Evolutionary conservation across 2,113 vertebrate genomes (phyloP).

Genomic region (Paradoxurus hermaphroditus): DNA sequence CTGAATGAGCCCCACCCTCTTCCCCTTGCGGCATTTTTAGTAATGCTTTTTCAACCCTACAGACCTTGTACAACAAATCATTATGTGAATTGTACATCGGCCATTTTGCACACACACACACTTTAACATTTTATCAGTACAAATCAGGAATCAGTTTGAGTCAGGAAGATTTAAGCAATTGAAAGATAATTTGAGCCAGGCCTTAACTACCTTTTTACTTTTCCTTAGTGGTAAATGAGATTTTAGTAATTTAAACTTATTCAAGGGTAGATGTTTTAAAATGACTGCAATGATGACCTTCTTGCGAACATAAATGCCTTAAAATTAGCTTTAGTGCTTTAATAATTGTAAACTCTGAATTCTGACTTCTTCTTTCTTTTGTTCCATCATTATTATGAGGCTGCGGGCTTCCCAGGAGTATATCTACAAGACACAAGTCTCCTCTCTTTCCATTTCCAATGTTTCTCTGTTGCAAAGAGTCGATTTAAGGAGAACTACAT

Average conservation of each 20-base stretch:
- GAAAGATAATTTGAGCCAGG: not conserved
- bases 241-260: conserved; percentile 58
- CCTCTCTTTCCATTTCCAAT: conserved; percentile 42
- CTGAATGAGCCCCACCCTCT: not conserved
- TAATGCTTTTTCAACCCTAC: not conserved
- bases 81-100: not conserved
- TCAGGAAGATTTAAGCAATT: not conserved
- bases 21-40: not conserved
- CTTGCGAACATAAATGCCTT: conserved; percentile 34
- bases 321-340: conserved; percentile 37
- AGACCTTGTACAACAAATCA: not conserved
- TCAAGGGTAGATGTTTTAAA: conserved; percentile 25
- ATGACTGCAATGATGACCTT: not conserved
- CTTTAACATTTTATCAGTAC: not conserved
- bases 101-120: not conserved
- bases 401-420: not conserved
- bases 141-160: not conserved
- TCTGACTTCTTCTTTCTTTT: not conserved
- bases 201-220: not conserved
- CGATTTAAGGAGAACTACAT: conserved; percentile 40
- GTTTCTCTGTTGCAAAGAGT: conserved; percentile 52
- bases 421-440: not conserved
- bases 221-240: conserved; percentile 45
- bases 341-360: conserved; percentile 15
- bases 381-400: not conserved